Evolutionary conservation across 2,113 vertebrate species (phyloP).

Genomic region (Corythornis cristatus): DNA sequence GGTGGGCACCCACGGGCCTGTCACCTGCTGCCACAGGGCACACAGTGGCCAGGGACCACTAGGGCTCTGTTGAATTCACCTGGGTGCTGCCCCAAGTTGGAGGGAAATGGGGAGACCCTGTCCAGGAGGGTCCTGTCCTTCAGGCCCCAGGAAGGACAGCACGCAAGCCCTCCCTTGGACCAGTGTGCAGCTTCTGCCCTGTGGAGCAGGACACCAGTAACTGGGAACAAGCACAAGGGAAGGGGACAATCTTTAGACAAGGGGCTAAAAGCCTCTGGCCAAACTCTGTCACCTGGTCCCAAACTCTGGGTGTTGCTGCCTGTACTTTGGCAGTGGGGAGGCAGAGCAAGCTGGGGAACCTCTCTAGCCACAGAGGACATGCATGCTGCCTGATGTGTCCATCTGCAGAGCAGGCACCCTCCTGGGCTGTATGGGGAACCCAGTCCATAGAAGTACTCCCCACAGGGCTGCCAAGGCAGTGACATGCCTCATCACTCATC

Average conservation of each 20-base stretch:
- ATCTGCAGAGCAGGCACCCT: neutral
- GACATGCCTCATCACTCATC: neutral
- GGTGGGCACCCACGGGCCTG: fast-evolving
- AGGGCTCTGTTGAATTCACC: neutral
- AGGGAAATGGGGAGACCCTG: neutral
- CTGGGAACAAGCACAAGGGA: neutral
- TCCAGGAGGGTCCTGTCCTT: neutral
- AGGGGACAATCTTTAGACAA: neutral
- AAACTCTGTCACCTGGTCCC: neutral
- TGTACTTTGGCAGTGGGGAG: neutral
- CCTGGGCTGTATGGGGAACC: fast-evolving
- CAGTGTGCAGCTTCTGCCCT: neutral
- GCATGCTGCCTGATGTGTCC: fast-evolving
- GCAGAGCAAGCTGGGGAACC: neutral
- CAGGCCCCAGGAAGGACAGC: fast-evolving
- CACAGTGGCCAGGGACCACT: neutral
- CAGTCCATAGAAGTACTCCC: fast-evolving
- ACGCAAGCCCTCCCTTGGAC: neutral
- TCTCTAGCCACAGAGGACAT: neutral
- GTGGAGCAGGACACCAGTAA: fast-evolving
- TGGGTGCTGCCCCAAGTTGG: neutral
- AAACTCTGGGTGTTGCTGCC: neutral
- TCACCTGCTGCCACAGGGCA: neutral
- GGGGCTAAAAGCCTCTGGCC: neutral
- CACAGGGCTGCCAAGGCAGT: neutral